Base-by-base conservation (phyloP, 2,113 vertebrate species). In the Misgurnus mizolepis region DNA sequence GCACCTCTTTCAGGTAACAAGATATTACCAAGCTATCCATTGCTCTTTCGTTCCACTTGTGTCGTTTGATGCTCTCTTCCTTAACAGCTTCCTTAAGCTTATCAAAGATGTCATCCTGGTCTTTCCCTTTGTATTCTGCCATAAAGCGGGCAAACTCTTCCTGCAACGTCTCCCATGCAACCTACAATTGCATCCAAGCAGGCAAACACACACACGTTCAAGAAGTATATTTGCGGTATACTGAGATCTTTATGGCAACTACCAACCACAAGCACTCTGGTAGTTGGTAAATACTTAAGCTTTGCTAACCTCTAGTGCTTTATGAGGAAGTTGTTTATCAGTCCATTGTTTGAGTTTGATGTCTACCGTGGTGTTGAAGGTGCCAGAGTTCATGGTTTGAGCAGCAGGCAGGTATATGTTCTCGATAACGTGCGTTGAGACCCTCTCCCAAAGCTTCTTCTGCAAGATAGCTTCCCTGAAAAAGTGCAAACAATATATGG, bases 271-370 rank as follows among this genome's bases (percentile, higher is more conserved):
- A 34, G 27, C 27, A 34, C 27, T 34, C 3, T 34, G 27, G 27
- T 34, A 34, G 3, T 34, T 34, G 27, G 27, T 34, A 34, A 34
- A 34, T 34, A 34, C 27, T 34, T 34, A 10, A 40, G 40, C 3
- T 11, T 22, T 58, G 86, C 89, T 87, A 85, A 99, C 98, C 96
- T 99, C 97, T 65, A 99, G 93, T 12, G 98, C 97, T 92, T 98
- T 99, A 90, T 96, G 94, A 64, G 98, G 98, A 82, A 99, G 93
- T 71, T 99, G 98, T 84, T 99, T 99, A 91, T 99, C 98, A 1
- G 98, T 98, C 98, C 98, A 99, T 88, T 99, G 98, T 88, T 98
- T 99, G 67, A 99, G 94, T 87, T 97, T 98, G 89, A 99, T 99
- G 87, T 99, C 98, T 49, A 99, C 95, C 0, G 97, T 98, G 73